Percentiles rank a stretch among this genome's conserved stretches.
phyloP scores from a whole-genome alignment of 2,888 invertebrate genomes.

The Lasioglossum pauxillum region DNA sequence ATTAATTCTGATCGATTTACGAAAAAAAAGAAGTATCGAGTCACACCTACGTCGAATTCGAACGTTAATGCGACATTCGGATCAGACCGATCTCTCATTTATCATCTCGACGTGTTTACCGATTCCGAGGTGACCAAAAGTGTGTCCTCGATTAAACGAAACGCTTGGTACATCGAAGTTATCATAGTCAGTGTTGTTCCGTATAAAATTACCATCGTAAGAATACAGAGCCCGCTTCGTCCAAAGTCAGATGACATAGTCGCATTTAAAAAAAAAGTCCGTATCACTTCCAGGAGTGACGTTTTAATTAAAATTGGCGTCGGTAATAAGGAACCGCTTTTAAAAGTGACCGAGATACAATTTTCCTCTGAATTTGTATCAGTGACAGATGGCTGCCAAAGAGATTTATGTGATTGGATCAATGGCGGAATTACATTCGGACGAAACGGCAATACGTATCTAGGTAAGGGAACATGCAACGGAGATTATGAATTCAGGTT shows the following conservation, averaged over 20 bases:
- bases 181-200: slow-evolving; percentile 62
- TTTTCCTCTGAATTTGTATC: slow-evolving; percentile 13
- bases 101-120: neutral
- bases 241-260: too few relatives aligned
- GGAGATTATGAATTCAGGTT: slow-evolving; percentile 5
- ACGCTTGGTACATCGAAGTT: slow-evolving; percentile 51
- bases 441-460: neutral
- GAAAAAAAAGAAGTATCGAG: neutral
- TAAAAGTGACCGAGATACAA: neutral
- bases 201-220: neutral
- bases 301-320: neutral
- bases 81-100: neutral
- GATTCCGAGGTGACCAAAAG: slow-evolving; percentile 19
- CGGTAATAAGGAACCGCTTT: neutral
- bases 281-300: neutral
- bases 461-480: slow-evolving; percentile 1
- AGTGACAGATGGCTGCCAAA: neutral
- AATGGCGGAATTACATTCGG: neutral
- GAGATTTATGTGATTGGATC: slow-evolving; percentile 15
- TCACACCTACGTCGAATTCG: neutral
- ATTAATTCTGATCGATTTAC: neutral
- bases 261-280: neutral
- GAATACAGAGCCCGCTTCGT: neutral
- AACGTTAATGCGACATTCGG: neutral
- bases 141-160: slow-evolving; percentile 24